phyloP scores from a whole-genome alignment of 2,113 vertebrate genomes.

The Scomber colias region DNA sequence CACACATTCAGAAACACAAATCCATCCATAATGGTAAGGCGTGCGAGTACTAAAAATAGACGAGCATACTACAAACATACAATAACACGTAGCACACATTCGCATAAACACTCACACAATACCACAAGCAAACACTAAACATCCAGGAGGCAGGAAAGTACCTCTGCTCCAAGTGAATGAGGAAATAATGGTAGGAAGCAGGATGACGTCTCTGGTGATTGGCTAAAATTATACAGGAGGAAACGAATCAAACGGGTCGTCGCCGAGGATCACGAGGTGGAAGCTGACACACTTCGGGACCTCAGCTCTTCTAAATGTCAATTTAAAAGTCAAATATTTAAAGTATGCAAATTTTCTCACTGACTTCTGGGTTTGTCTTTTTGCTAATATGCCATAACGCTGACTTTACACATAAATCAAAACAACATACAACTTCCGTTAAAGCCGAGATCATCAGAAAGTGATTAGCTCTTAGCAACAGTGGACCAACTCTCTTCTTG shows the following conservation, averaged over 20 bases:
- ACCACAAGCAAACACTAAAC: not conserved
- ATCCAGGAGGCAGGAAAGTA: not conserved
- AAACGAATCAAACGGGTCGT: not conserved
- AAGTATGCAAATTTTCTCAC: too few species aligned
- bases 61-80: not conserved
- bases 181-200: conserved; percentile 28
- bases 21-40: conserved; percentile 29
- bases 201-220: not conserved
- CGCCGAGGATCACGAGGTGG: not conserved
- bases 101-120: not conserved
- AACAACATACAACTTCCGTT: too few species aligned
- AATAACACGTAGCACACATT: not conserved
- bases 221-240: not conserved
- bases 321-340: too few species aligned
- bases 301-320: too few species aligned
- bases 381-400: too few species aligned
- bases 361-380: too few species aligned
- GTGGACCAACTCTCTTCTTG: too few species aligned
- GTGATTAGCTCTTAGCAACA: too few species aligned
- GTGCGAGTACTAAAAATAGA: conserved; percentile 53
- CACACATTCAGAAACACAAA: conserved; percentile 24
- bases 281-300: not conserved
- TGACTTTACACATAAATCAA: too few species aligned
- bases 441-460: too few species aligned
- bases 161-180: not conserved